phyloP scores from a whole-genome alignment of 2,797 vertebrate genomes.

The Morus bassanus region DNA sequence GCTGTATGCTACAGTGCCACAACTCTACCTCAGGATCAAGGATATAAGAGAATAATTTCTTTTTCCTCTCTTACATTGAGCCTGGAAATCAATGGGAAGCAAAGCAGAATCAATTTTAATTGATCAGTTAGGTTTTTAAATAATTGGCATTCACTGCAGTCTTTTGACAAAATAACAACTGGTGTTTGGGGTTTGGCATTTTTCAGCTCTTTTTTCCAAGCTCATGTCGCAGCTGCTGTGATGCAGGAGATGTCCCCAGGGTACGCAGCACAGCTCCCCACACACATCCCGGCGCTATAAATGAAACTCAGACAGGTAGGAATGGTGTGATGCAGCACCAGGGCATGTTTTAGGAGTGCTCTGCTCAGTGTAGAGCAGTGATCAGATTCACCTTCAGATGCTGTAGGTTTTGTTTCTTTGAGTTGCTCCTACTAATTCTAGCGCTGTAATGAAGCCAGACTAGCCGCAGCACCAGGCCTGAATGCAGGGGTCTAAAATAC shows the following conservation, averaged over 20 bases:
- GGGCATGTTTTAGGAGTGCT: not conserved
- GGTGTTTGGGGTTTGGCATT: slow-evolving; percentile 19
- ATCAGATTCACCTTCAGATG: not conserved
- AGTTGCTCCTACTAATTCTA: not conserved
- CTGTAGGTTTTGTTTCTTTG: not conserved
- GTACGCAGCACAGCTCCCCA: not conserved
- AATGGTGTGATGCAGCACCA: not conserved
- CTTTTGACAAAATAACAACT: slow-evolving; percentile 57
- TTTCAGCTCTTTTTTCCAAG: slow-evolving; percentile 14
- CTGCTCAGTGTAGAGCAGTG: not conserved
- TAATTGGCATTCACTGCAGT: slow-evolving; percentile 68
- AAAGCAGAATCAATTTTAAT: slow-evolving; percentile 75
- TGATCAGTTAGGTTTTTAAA: slow-evolving; percentile 71
- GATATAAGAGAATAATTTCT: slow-evolving; percentile 33
- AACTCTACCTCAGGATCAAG: not conserved
- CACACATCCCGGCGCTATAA: not conserved
- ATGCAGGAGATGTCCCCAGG: not conserved
- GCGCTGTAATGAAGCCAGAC: not conserved
- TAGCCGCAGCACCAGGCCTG: not conserved
- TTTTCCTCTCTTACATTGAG: slow-evolving; percentile 34
- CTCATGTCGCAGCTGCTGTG: not conserved
- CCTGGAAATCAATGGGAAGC: slow-evolving; percentile 63
- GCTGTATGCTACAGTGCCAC: not conserved
- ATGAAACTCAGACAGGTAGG: not conserved
- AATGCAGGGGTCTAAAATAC: not conserved